These are phyloP conservation scores for Oceanites oceanicus DNA, from an alignment of 2,113 vertebrate species.

Conservation along the genomic window DNA sequence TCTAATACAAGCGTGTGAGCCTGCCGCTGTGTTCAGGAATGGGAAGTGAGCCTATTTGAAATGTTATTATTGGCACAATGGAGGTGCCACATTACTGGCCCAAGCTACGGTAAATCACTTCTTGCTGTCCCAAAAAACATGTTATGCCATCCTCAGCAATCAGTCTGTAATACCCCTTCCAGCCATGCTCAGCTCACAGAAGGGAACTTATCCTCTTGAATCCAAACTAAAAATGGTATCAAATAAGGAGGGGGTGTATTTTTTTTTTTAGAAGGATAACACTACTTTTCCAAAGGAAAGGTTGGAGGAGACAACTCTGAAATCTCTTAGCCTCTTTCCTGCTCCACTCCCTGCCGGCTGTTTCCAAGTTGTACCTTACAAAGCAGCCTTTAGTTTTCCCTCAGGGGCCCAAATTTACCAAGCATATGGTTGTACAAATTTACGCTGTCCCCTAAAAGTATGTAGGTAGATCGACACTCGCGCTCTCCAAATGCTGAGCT, in stretches of 20 bases:
- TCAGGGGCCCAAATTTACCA: neutral
- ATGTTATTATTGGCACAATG: neutral
- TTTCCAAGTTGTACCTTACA: neutral
- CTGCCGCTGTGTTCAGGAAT: neutral
- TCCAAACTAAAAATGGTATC: neutral
- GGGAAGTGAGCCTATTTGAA: neutral
- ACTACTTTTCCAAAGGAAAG: neutral
- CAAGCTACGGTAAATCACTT: neutral
- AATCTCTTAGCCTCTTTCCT: neutral
- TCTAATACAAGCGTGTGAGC: neutral
- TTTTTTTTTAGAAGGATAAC: neutral
- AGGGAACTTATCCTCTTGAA: neutral
- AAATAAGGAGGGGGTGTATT: neutral
- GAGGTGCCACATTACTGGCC: neutral
- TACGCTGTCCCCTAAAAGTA: neutral
- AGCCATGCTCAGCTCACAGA: neutral
- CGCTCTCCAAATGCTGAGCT: neutral
- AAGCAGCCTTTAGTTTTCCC: neutral
- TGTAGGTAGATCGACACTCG: neutral
- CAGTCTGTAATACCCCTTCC: neutral
- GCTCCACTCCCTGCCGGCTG: neutral
- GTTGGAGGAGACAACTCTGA: neutral
- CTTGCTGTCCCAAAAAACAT: neutral
- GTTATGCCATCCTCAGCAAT: neutral
- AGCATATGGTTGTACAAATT: neutral